Percentiles rank a stretch among this genome's conserved stretches.
These are phyloP conservation scores for Polypterus bichir DNA, from an alignment of 2,113 vertebrate species.

Conservation along the genomic window DNA sequence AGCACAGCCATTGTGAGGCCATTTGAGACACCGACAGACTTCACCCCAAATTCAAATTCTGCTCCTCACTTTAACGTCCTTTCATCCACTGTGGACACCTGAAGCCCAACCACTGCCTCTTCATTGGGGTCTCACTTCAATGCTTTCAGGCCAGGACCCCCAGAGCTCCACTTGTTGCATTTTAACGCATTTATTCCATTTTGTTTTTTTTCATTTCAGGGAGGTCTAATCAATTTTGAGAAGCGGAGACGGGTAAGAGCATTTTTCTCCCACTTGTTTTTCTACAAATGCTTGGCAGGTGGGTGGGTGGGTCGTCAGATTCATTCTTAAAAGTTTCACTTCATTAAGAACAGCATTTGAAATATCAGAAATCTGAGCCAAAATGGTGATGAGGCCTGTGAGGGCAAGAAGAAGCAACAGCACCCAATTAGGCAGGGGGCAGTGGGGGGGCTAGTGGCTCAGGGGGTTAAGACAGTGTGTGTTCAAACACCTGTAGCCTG, in stretches of 20 bases:
- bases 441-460: neutral
- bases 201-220: slow-evolving; percentile 35
- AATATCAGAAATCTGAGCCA: too few relatives aligned
- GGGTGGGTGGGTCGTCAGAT: too few relatives aligned
- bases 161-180: neutral
- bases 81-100: neutral
- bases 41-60: neutral
- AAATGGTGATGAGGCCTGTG: too few relatives aligned
- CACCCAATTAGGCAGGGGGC: too few relatives aligned
- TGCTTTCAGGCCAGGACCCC: neutral
- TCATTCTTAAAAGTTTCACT: too few relatives aligned
- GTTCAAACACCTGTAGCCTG: too few relatives aligned
- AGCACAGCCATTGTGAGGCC: too few relatives aligned
- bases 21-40: neutral
- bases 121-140: neutral
- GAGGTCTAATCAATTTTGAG: slow-evolving; percentile 75
- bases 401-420: too few relatives aligned
- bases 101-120: neutral
- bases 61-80: neutral
- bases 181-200: neutral
- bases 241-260: slow-evolving; percentile 68
- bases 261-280: neutral
- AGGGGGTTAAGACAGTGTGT: neutral
- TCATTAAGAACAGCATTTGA: too few relatives aligned
- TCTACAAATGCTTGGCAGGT: neutral